Conservation (phyloP, 2,888 invertebrate genomes). For the Gnatocerus cornutus region DNA sequence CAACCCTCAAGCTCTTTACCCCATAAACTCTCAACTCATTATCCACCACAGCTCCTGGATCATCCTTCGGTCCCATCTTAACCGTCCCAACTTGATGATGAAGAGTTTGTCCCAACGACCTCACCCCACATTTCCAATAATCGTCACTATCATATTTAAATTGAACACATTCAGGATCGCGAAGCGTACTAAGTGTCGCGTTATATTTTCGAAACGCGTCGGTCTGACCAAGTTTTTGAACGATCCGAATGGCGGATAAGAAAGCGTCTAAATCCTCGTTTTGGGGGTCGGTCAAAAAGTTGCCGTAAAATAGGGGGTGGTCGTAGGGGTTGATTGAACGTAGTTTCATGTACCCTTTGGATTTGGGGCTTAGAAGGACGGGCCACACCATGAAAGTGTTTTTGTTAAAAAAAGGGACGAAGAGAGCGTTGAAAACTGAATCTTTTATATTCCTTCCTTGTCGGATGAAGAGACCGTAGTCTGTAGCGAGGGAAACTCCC, state of each 20-base stretch:
- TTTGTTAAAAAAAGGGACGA: slow-evolving; percentile 69
- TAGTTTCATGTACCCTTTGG: slow-evolving; percentile 44
- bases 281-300: background rate
- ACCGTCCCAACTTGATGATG: slow-evolving; percentile 68
- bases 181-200: slow-evolving; percentile 69
- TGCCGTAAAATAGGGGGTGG: background rate
- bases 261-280: background rate
- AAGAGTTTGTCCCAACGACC: slow-evolving; percentile 50
- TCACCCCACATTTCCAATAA: slow-evolving; percentile 72
- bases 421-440: slow-evolving; percentile 59
- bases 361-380: background rate
- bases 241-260: slow-evolving; percentile 74
- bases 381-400: slow-evolving; percentile 72
- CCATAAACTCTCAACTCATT: slow-evolving; percentile 76
- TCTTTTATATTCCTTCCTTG: slow-evolving; percentile 50
- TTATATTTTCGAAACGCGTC: slow-evolving; percentile 75
- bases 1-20: slow-evolving; percentile 75
- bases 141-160: slow-evolving; percentile 68
- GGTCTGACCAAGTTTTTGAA: slow-evolving; percentile 66
- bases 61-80: slow-evolving; percentile 80
- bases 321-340: background rate
- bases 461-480: slow-evolving; percentile 68
- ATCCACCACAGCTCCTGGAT: slow-evolving; percentile 78
- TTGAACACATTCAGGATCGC: slow-evolving; percentile 65
- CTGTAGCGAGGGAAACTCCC: slow-evolving; percentile 74